Percentiles rank a stretch among this genome's conserved stretches.
phyloP scores from a whole-genome alignment of 2,113 vertebrate species.

The Fregata magnificens region DNA sequence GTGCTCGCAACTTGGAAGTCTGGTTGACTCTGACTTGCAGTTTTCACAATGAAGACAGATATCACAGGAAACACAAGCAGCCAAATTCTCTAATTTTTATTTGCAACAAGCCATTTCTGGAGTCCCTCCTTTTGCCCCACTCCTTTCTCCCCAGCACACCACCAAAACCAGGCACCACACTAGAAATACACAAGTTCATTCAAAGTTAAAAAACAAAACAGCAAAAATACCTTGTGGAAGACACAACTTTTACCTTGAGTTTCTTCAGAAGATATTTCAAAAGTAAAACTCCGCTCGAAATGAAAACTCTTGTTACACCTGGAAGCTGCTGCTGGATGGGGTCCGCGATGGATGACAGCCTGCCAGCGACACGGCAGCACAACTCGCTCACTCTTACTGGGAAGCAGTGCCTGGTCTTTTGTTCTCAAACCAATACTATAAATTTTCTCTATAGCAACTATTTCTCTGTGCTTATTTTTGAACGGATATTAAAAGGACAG shows the following conservation, averaged over 20 bases:
- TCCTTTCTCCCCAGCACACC: not conserved
- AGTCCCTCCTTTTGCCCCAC: not conserved
- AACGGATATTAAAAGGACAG: not conserved
- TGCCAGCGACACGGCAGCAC: not conserved
- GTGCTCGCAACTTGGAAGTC: not conserved
- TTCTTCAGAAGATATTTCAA: not conserved
- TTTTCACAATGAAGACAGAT: not conserved
- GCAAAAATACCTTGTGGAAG: not conserved
- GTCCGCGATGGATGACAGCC: not conserved
- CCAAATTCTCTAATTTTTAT: not conserved
- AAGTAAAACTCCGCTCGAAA: not conserved
- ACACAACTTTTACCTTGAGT: not conserved
- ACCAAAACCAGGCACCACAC: not conserved
- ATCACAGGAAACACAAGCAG: not conserved
- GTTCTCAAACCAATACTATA: not conserved
- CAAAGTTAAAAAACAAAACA: not conserved
- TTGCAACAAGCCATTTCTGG: not conserved
- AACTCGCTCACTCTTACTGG: not conserved
- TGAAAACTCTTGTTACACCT: not conserved
- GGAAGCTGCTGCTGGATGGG: not conserved
- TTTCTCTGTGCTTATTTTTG: not conserved
- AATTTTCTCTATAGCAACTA: not conserved
- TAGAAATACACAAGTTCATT: not conserved
- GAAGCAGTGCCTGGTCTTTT: not conserved
- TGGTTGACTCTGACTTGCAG: not conserved